Evolutionary conservation across 64 coral and sea anemone species (phyloP).

Genomic region (Pachyseris speciosa): DNA sequence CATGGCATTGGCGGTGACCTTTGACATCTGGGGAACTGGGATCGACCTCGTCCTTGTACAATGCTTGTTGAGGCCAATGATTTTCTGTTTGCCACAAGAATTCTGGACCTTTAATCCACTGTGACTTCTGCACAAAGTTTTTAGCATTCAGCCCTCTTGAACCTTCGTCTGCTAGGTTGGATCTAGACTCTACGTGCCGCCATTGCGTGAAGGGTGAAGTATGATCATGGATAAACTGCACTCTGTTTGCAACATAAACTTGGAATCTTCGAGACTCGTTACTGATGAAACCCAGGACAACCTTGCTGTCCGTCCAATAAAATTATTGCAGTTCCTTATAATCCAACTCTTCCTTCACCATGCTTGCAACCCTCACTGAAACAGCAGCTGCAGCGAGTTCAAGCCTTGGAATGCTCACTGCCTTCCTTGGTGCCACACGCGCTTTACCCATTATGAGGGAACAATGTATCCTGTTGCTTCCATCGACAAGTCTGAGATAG

Average conservation of each 20-base stretch:
- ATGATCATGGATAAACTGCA: conserved; percentile 42
- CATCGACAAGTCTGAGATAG: conserved; percentile 22
- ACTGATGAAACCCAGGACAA: not conserved
- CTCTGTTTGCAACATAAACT: too few relatives aligned
- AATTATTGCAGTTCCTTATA: conserved; percentile 28
- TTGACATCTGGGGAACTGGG: too few relatives aligned
- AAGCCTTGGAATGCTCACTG: conserved; percentile 50
- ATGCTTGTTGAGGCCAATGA: too few relatives aligned
- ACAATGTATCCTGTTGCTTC: conserved; percentile 42
- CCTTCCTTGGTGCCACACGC: conserved; percentile 12
- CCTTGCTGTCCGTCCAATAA: conserved; percentile 65
- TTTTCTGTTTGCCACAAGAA: too few relatives aligned
- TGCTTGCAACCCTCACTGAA: conserved; percentile 31
- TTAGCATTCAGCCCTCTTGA: conserved; percentile 19
- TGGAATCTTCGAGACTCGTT: too few relatives aligned
- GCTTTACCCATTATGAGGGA: conserved; percentile 33
- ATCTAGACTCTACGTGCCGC: conserved; percentile 21
- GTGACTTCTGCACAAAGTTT: conserved; percentile 36
- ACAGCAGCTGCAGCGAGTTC: conserved; percentile 50
- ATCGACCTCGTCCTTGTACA: too few relatives aligned
- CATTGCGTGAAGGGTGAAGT: conserved; percentile 3
- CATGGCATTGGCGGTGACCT: too few relatives aligned
- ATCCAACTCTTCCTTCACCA: conserved; percentile 38
- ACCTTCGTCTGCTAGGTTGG: conserved; percentile 52
- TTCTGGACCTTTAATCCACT: conserved; percentile 55